phyloP scores from a whole-genome alignment of 1,140 invertebrate species.

The Drosophila nigrodunni region DNA sequence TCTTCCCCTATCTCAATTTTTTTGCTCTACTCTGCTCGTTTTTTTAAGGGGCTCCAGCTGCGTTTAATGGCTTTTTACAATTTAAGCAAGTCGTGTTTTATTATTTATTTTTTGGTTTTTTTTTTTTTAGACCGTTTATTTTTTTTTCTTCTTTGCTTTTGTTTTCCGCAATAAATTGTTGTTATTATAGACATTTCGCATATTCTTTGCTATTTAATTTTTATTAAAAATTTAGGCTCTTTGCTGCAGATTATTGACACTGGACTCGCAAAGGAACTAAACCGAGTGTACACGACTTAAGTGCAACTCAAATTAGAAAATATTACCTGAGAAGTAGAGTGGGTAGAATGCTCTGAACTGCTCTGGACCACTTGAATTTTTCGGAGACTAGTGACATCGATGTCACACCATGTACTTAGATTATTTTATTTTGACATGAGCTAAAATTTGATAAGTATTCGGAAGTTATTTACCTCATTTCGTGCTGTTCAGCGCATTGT shows the following conservation, averaged over 20 bases:
- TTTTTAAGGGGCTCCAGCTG: slow-evolving; percentile 60
- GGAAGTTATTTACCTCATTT: too few species aligned
- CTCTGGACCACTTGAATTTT: too few species aligned
- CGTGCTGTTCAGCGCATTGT: too few species aligned
- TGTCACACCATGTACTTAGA: too few species aligned
- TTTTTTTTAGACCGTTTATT: slow-evolving; percentile 59
- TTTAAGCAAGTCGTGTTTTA: slow-evolving; percentile 78
- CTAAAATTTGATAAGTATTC: too few species aligned
- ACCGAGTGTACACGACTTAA: slow-evolving; percentile 9
- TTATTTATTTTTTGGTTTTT: slow-evolving; percentile 1
- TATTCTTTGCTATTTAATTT: slow-evolving; percentile 70
- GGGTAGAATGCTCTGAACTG: too few species aligned
- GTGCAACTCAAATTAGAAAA: slow-evolving; percentile 1
- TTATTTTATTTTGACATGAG: too few species aligned
- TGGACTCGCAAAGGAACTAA: slow-evolving; percentile 1
- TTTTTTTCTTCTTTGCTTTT: slow-evolving; percentile 20
- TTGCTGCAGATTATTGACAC: slow-evolving; percentile 43
- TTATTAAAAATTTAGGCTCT: slow-evolving; percentile 68
- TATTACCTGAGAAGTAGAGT: background rate
- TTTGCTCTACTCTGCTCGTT: background rate
- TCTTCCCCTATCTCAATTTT: slow-evolving; percentile 30
- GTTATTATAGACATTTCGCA: slow-evolving; percentile 72
- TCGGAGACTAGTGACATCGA: too few species aligned
- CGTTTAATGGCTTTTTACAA: slow-evolving; percentile 80
- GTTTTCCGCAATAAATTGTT: slow-evolving; percentile 72